phyloP scores from a whole-genome alignment of 2,888 invertebrate genomes.

The Scaptomyza parva region DNA sequence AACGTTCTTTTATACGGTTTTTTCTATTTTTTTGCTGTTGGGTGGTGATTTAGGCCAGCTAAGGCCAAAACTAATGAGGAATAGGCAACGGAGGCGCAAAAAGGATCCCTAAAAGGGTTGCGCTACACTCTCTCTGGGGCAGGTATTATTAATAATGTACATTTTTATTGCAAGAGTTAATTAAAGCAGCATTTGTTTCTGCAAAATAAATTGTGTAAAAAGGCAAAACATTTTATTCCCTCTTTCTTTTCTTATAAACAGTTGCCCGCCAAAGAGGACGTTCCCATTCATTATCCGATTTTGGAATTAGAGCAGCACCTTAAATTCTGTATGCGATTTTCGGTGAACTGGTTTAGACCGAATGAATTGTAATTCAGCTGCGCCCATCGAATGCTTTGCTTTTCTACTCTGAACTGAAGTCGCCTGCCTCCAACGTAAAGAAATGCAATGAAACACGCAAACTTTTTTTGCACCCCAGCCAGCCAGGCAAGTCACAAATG shows the following conservation, averaged over 20 bases:
- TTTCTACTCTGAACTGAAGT: not conserved
- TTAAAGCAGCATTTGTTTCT: constrained; percentile 12
- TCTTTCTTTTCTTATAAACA: not conserved
- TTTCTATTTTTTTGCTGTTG: not conserved
- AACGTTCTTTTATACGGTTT: constrained; percentile 37
- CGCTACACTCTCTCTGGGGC: not conserved
- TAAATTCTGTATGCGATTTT: constrained; percentile 22
- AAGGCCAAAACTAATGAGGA: not conserved
- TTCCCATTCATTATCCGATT: constrained; percentile 6
- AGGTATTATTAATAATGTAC: constrained; percentile 6
- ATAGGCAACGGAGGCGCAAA: constrained; percentile 6
- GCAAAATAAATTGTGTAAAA: constrained; percentile 4
- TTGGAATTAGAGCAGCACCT: constrained; percentile 19
- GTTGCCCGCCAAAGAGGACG: constrained; percentile 1
- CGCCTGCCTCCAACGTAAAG: constrained; percentile 32
- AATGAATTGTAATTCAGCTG: constrained; percentile 21
- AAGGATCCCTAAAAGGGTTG: not conserved
- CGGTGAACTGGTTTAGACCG: constrained; percentile 13
- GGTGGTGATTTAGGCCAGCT: not conserved
- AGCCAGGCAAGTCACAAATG: constrained; percentile 63
- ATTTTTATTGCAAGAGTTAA: constrained; percentile 9
- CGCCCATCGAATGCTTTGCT: constrained; percentile 33
- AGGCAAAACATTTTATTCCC: not conserved
- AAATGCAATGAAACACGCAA: constrained; percentile 74
- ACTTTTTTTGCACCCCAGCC: constrained; percentile 34